These are phyloP conservation scores for Neopipo cinnamomea DNA, from an alignment of 2,113 vertebrate species.

Conservation along the genomic window DNA sequence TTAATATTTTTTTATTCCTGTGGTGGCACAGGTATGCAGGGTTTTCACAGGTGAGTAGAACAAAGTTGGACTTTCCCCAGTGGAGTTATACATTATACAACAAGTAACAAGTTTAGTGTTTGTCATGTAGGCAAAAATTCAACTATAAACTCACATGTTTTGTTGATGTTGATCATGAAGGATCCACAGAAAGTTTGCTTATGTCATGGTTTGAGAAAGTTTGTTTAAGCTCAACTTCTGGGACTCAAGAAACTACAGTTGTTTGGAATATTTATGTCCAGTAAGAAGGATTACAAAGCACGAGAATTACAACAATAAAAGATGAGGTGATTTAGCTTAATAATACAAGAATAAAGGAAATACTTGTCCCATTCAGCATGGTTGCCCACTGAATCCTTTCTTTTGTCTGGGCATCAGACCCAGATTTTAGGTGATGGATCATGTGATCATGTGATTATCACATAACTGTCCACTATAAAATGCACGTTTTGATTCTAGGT, in stretches of 20 bases:
- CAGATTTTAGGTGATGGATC: background rate
- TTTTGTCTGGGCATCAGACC: background rate
- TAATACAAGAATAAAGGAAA: background rate
- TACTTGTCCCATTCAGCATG: background rate
- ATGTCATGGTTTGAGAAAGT: background rate
- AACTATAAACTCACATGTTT: background rate
- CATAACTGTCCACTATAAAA: background rate
- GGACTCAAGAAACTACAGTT: background rate
- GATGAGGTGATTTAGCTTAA: background rate
- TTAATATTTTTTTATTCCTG: background rate
- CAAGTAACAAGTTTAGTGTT: background rate
- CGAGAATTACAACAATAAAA: background rate
- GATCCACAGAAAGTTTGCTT: background rate
- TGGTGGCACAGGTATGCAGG: background rate
- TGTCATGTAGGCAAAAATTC: background rate
- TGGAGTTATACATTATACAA: background rate
- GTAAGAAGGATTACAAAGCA: background rate
- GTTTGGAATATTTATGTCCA: background rate
- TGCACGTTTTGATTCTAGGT: background rate
- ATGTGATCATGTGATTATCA: background rate
- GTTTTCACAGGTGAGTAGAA: background rate
- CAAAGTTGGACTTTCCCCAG: background rate
- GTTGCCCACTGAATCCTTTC: background rate
- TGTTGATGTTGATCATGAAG: background rate
- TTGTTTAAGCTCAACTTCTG: background rate